These are phyloP conservation scores for Clivina fossor DNA, from an alignment of 2,888 invertebrate genomes.

Conservation along the genomic window DNA sequence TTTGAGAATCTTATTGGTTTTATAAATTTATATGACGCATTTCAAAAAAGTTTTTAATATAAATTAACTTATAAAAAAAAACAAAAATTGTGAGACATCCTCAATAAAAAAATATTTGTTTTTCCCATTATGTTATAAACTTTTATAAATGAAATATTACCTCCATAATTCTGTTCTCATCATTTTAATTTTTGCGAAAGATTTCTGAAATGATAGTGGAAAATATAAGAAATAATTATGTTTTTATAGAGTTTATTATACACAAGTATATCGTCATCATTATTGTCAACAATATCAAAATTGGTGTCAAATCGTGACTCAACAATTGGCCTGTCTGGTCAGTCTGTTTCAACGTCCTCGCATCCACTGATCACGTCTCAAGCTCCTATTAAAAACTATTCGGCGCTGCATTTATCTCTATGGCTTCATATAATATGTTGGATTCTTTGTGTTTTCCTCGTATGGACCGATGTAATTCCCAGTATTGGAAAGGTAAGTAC, in stretches of 20 bases:
- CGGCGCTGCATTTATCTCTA: constrained; percentile 50
- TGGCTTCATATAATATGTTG: constrained; percentile 56
- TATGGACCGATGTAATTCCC: constrained; percentile 58
- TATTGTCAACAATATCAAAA: constrained; percentile 57
- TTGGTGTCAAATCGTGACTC: constrained; percentile 55
- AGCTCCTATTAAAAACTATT: constrained; percentile 43
- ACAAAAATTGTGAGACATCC: no score
- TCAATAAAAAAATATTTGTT: constrained; percentile 13
- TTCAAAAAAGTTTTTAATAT: no score
- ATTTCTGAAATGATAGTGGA: no score
- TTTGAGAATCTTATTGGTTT: no score
- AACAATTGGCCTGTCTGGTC: constrained; percentile 32
- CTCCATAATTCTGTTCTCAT: background rate
- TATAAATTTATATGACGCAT: no score
- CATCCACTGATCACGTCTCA: constrained; percentile 35
- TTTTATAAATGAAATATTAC: background rate
- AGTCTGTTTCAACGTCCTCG: constrained; percentile 31
- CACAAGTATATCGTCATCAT: constrained; percentile 46
- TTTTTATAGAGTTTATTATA: constrained; percentile 43
- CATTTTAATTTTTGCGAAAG: no score
- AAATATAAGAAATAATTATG: no score
- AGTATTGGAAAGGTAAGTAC: constrained; percentile 56
- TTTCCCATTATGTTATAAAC: background rate
- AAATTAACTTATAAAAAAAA: no score
- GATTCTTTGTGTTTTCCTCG: constrained; percentile 51